Conservation (phyloP, 2,888 invertebrate genomes). For the Caenorhabditis doughertyi region DNA sequence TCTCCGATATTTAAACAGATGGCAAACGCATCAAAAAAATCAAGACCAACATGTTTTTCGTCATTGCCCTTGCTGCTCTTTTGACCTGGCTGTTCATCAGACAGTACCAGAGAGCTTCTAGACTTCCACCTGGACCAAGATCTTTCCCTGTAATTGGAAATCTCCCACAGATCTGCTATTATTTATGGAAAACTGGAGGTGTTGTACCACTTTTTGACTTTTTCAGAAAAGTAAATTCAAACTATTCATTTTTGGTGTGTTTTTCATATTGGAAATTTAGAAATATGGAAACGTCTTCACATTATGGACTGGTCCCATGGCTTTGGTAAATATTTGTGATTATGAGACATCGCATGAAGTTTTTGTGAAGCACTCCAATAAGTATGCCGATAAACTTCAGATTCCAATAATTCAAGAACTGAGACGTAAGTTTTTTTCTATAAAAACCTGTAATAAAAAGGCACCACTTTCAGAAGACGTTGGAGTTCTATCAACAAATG, state of each 20-base stretch:
- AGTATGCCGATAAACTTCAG: conserved; percentile 34
- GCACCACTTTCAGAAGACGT: conserved; percentile 26
- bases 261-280: conserved; percentile 14
- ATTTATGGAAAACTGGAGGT: conserved; percentile 41
- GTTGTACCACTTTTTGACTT: conserved; percentile 40
- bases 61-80: conserved; percentile 14
- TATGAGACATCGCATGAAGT: conserved; percentile 42
- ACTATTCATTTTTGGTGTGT: too few species aligned
- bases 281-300: conserved; percentile 59
- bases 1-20: background rate
- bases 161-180: conserved; percentile 48
- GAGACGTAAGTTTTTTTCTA: conserved; percentile 24
- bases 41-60: conserved; percentile 23
- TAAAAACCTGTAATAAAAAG: background rate
- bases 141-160: conserved; percentile 66
- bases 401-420: conserved; percentile 10
- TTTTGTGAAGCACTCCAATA: conserved; percentile 45
- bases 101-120: conserved; percentile 39
- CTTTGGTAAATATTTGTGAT: conserved; percentile 49
- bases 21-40: background rate
- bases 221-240: conserved; percentile 44
- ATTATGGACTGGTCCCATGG: conserved; percentile 52
- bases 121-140: conserved; percentile 57
- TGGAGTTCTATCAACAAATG: conserved; percentile 53
- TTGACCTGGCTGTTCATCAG: conserved; percentile 20